Evolutionary conservation across 2,113 vertebrate species (phyloP).

Genomic region (Donacobius atricapilla): DNA sequence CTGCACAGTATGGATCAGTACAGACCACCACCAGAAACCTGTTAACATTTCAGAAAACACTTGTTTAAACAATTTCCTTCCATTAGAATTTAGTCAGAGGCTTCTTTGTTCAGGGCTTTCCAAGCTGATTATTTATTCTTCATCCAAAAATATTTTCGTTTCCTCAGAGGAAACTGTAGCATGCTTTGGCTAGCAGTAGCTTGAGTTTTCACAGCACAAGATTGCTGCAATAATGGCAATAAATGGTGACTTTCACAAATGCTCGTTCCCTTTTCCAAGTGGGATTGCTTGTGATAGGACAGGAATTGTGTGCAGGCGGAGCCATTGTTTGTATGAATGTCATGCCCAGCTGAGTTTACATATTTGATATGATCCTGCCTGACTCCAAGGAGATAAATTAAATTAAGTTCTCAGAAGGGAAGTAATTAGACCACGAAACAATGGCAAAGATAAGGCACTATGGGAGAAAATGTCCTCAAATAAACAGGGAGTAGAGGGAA

Average conservation of each 20-base stretch:
- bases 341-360: slow-evolving; percentile 36
- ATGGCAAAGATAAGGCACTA: slow-evolving; percentile 18
- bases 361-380: slow-evolving; percentile 18
- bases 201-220: background rate
- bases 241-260: background rate
- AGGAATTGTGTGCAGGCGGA: background rate
- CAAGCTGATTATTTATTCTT: background rate
- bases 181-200: background rate
- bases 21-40: background rate
- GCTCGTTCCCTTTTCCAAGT: background rate
- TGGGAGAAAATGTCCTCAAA: background rate
- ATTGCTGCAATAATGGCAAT: background rate
- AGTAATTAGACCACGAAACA: slow-evolving; percentile 39
- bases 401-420: slow-evolving; percentile 49
- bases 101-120: background rate
- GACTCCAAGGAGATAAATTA: slow-evolving; percentile 55
- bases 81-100: background rate
- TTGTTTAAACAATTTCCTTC: background rate
- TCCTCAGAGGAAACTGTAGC: background rate
- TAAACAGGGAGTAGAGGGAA: background rate
- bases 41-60: background rate
- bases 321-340: background rate
- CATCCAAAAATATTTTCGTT: background rate
- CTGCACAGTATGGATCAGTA: background rate
- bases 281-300: background rate